These are phyloP conservation scores for Piezodorus guildinii DNA, from an alignment of 1,140 invertebrate genomes.

Conservation along the genomic window DNA sequence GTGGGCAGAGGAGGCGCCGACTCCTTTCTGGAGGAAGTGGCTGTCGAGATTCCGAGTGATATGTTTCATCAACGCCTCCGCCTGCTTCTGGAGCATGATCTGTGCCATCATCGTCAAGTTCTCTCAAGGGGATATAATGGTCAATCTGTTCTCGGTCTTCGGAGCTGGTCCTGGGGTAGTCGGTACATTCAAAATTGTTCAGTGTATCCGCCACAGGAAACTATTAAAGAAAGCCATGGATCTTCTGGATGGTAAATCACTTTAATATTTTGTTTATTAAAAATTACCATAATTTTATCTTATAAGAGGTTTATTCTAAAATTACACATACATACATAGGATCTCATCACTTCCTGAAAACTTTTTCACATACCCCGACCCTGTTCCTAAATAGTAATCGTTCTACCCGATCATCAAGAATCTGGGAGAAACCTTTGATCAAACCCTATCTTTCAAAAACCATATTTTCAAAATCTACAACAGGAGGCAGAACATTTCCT, in stretches of 20 bases:
- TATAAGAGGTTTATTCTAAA: too few relatives aligned
- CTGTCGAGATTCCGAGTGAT: background rate
- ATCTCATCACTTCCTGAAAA: too few relatives aligned
- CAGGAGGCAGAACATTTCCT: too few relatives aligned
- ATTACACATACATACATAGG: too few relatives aligned
- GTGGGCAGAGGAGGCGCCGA: conserved; percentile 5
- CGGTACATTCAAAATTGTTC: background rate
- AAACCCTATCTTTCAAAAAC: too few relatives aligned
- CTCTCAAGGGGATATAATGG: background rate
- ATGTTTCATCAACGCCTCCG: background rate
- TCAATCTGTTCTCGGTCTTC: conserved; percentile 1
- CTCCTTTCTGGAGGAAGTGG: background rate
- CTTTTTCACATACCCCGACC: too few relatives aligned
- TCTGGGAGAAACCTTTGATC: too few relatives aligned
- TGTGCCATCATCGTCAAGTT: background rate
- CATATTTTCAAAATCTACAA: too few relatives aligned
- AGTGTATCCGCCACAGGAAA: background rate
- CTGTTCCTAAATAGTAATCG: too few relatives aligned
- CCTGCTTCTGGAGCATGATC: background rate
- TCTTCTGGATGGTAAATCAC: background rate
- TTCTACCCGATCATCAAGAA: too few relatives aligned
- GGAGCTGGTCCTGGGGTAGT: background rate
- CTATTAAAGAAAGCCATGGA: background rate
- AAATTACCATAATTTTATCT: too few relatives aligned
- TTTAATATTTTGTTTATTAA: background rate